Percentiles rank a stretch among this genome's conserved stretches.
These are phyloP conservation scores for Zele albiditarsus DNA, from an alignment of 2,888 invertebrate genomes.

Conservation along the genomic window DNA sequence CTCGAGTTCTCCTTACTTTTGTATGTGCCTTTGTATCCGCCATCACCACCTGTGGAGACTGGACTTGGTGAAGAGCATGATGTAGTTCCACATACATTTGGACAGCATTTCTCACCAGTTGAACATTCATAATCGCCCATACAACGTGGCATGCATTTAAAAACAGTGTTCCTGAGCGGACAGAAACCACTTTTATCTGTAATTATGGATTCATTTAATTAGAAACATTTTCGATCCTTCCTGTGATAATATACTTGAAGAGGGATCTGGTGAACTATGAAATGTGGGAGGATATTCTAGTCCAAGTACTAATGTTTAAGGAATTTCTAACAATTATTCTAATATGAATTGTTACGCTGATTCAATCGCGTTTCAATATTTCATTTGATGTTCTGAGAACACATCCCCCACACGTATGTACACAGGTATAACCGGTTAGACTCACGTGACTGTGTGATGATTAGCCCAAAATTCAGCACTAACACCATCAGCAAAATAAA, in stretches of 20 bases:
- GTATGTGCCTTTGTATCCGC: conserved; percentile 69
- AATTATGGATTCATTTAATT: conserved; percentile 2
- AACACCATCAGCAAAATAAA: background rate
- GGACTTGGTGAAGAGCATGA: conserved; percentile 77
- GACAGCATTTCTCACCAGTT: conserved; percentile 80
- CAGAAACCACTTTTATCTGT: conserved; percentile 74
- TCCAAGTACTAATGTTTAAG: too few species aligned
- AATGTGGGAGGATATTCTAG: too few species aligned
- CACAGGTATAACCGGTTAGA: background rate
- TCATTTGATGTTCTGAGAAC: too few species aligned
- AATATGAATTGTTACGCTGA: too few species aligned
- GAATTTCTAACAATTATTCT: too few species aligned
- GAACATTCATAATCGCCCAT: conserved; percentile 80
- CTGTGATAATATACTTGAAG: background rate
- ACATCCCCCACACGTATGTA: background rate
- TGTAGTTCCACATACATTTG: conserved; percentile 81
- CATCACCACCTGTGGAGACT: conserved; percentile 58
- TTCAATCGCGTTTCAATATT: too few species aligned
- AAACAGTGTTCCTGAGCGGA: conserved; percentile 79
- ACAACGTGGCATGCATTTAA: conserved; percentile 81
- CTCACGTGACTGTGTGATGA: background rate
- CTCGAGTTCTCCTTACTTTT: conserved; percentile 71
- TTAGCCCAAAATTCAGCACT: background rate
- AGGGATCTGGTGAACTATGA: background rate
- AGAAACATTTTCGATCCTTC: background rate